Base-by-base conservation (phyloP, 53 echinoderm and acorn worm genomes). In the Echinometra lucunter region DNA sequence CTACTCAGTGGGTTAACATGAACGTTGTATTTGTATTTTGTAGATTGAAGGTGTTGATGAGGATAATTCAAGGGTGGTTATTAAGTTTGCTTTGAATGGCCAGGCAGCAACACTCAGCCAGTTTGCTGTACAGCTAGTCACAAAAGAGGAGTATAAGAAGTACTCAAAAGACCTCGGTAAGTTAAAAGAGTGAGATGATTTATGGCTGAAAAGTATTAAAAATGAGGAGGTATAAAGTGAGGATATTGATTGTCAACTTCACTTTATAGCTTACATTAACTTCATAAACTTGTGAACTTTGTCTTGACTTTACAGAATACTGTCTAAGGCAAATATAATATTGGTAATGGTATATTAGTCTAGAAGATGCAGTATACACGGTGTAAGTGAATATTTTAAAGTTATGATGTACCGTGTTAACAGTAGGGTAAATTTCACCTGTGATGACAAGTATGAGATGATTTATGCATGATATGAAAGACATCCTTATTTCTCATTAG, bases 21-120 rank as follows among this genome's bases (percentile, higher is more conserved):
- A 4, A 40, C 42, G 21, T 7, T 42, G 78, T 69, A 78, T 88
- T 44, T 82, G 21, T 49, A 88, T 6, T n/a, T 49, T 0, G 4
- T 89, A 98, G 98, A 97, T 98, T 81, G 97, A 98, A 88, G 98
- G 97, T 45, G 96, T 97, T 27, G 98, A 98, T 96, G 98, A 98
- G 45, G 98, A 98, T 89, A 97, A 96, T 89, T 93, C 97, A 13
- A 94, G 97, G 37, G 67, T 98, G 25, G 95, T 97, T 78, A 95
- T 98, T 89, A 97, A 97, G 92, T 92, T 98, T 27, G 98, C 97
- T 6, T 67, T 98, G 42, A 97, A 96, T 74, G 94, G 95, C 66
- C 98, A 98, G 82, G n/a, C 96, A 74, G 96, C 95, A 49, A 98
- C 97, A 0, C 70, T 98, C 72, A 97, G 98, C 75, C 98, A 98